Percentiles rank a stretch among this genome's conserved stretches.
Conservation (phyloP, 1,140 invertebrate genomes). For the Nixonia krombeini region DNA sequence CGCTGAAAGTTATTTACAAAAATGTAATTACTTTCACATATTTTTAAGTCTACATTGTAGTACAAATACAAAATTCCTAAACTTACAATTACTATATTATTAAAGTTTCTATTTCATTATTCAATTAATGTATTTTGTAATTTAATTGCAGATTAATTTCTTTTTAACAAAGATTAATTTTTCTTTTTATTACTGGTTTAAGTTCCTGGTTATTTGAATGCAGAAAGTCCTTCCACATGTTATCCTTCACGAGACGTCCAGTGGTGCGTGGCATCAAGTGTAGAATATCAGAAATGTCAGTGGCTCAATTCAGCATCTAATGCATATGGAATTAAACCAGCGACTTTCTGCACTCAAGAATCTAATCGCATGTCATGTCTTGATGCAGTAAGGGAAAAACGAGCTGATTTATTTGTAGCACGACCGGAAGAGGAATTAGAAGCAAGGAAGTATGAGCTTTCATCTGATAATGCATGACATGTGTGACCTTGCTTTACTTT, state of each 20-base stretch:
- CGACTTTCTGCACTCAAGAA: constrained; percentile 78
- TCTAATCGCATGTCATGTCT: constrained; percentile 76
- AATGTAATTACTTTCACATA: constrained; percentile 34
- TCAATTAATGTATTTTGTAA: background rate
- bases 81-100: too few relatives aligned
- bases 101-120: background rate
- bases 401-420: constrained; percentile 78
- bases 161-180: constrained; percentile 8
- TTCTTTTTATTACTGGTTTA: constrained; percentile 15
- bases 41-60: too few relatives aligned
- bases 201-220: constrained; percentile 76
- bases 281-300: constrained; percentile 81
- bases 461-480: background rate
- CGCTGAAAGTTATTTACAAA: constrained; percentile 73
- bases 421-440: constrained; percentile 74
- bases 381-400: constrained; percentile 73
- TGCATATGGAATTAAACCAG: constrained; percentile 80
- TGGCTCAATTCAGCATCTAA: constrained; percentile 80
- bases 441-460: constrained; percentile 67
- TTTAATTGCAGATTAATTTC: constrained; percentile 13
- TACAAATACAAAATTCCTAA: too few relatives aligned
- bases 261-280: constrained; percentile 72
- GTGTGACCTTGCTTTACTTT: too few relatives aligned
- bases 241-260: constrained; percentile 74
- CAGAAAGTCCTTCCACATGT: constrained; percentile 76